Evolutionary conservation across 1,140 invertebrate species (phyloP).

Genomic region (Trachymyrmex septentrionalis): DNA sequence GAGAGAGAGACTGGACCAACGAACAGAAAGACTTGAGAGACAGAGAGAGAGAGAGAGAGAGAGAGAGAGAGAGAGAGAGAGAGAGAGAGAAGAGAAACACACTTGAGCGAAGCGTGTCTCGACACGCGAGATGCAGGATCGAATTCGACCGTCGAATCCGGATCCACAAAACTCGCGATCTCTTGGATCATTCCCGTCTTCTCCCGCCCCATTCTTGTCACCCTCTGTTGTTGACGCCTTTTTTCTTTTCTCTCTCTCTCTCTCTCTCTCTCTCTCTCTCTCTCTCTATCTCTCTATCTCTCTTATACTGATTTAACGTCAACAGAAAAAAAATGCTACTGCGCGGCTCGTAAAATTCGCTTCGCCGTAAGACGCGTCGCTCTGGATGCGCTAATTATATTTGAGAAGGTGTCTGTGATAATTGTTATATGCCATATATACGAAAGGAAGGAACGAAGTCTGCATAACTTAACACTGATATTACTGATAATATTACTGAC

Average conservation of each 20-base stretch:
- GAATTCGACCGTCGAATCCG: conserved; percentile 80
- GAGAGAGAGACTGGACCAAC: conserved; percentile 1
- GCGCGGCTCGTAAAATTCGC: conserved; percentile 26
- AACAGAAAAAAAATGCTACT: conserved; percentile 47
- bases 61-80: conserved; percentile 25
- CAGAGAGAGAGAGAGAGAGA: conserved; percentile 41
- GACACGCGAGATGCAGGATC: conserved; percentile 84
- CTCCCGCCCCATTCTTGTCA: neutral
- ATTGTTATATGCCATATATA: neutral
- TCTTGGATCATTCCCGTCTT: conserved; percentile 71
- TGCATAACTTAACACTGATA: conserved; percentile 19
- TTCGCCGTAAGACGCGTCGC: neutral
- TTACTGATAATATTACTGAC: neutral
- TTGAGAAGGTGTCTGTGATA: conserved; percentile 23
- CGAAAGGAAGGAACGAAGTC: neutral
- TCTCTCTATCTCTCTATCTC: neutral
- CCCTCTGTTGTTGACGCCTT: neutral
- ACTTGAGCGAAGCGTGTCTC: conserved; percentile 84
- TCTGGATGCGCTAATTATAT: conserved; percentile 41
- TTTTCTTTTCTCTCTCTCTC: conserved; percentile 53
- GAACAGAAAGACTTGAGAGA: conserved; percentile 8
- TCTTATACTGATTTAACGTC: conserved; percentile 60
- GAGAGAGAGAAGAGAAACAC: conserved; percentile 77
- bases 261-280: neutral
- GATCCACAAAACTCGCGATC: conserved; percentile 78